Evolutionary conservation across 2,113 vertebrate genomes (phyloP).

Genomic region (Piaya cayana): DNA sequence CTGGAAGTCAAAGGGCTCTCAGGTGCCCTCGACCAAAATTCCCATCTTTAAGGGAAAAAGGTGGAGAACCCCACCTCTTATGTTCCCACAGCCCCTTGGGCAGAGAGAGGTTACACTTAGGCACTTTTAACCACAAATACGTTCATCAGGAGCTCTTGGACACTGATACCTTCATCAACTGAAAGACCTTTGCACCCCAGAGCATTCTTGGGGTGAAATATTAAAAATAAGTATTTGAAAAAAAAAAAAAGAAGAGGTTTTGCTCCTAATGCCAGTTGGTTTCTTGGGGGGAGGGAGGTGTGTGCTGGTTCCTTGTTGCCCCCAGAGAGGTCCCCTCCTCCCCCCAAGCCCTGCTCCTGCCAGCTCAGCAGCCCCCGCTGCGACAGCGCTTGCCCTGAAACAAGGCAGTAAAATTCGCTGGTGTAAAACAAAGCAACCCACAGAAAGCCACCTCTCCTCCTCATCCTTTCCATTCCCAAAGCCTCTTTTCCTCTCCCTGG

Average conservation of each 20-base stretch:
- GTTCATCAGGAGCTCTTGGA: not conserved
- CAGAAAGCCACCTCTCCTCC: not conserved
- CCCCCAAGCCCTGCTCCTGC: not conserved
- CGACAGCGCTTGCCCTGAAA: accelerated
- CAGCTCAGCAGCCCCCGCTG: not conserved
- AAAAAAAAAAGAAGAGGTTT: not conserved
- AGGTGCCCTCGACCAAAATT: not conserved
- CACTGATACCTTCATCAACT: accelerated
- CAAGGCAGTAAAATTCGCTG: accelerated
- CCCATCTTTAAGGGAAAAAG: not conserved
- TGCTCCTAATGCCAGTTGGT: not conserved
- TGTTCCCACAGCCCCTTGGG: accelerated
- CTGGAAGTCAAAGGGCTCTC: not conserved
- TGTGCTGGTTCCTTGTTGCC: not conserved
- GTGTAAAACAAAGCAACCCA: not conserved
- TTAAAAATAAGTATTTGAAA: accelerated
- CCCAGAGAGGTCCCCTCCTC: not conserved
- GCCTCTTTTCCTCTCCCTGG: not conserved
- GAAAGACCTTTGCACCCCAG: too few relatives aligned
- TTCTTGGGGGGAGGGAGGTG: not conserved
- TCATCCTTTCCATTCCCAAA: not conserved
- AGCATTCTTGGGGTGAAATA: not conserved
- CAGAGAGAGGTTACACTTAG: not conserved
- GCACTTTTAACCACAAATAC: accelerated
- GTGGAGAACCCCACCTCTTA: too few relatives aligned